Evolutionary conservation across 2,113 vertebrate species (phyloP), one percentile per base, ranked within the genome.

Genomic region (Zapornia atra): DNA sequence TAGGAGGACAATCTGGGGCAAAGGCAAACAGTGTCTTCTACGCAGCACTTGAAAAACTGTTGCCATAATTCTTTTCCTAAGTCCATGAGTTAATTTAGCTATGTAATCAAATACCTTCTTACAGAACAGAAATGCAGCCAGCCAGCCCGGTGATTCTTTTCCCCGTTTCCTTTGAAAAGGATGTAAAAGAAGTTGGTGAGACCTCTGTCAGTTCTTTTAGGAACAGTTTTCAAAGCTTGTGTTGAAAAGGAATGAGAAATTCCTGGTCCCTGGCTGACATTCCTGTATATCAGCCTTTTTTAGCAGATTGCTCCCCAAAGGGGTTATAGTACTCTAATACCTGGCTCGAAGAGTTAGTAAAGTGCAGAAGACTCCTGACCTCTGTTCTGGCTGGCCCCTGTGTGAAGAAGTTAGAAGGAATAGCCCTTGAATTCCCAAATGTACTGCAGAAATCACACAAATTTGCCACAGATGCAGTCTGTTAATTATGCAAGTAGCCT

Each of bases 401-500:
- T 56, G 7, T 72, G 70, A 82, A 78, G 86, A 71, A 88, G 65
- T 65, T 79, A 4, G 1, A 19, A 91, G 63, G 73, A 88, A 40
- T 54, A 91, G 75, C 34, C 26, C 21, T 65, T 57, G 48, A 88
- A 84, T 87, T 94, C 51, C 40, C 70, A 92, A 82, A 82, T 1
- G 20, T 48, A 61, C 60, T 81, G 48, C 56, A 63, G 31, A 91
- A 95, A 91, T 42, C 51, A 92, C 63, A 79, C 50, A 82, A 51
- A 91, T 75, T 48, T 73, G 16, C 48, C 10, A 13, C 53, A 78
- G 83, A 75, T 77, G 29, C 69, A 51, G 42, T 42, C 29, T 72
- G 59, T 90, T 96, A 88, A 91, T 96, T 88, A 88, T 79, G 57
- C 75, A 46, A 15, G 48, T 73, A 42, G 36, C 56, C 22, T 94